phyloP scores from a whole-genome alignment of 2,888 invertebrate species.

The Julus scanicus region DNA sequence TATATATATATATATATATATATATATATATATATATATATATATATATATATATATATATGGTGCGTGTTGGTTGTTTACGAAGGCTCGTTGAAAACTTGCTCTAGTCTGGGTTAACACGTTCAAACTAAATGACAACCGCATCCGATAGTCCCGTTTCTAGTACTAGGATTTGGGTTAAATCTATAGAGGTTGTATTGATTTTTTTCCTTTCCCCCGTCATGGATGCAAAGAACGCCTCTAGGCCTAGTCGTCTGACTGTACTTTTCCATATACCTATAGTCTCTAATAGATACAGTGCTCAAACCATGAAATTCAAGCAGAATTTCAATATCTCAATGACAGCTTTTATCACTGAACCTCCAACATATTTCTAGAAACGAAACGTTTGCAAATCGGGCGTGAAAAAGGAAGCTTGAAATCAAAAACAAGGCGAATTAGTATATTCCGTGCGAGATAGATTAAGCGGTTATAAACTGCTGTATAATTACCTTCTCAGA shows the following conservation, averaged over 20 bases:
- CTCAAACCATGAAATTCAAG: background rate
- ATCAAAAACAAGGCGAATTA: background rate
- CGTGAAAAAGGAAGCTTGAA: background rate
- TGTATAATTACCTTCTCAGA: background rate
- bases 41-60: too few relatives aligned
- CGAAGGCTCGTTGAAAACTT: background rate
- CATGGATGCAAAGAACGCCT: background rate
- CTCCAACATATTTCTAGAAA: background rate
- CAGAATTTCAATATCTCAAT: background rate
- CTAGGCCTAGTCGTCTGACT: background rate
- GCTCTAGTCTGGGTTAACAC: conserved; percentile 34
- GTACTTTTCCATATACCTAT: background rate
- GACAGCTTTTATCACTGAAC: background rate
- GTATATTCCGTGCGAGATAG: background rate
- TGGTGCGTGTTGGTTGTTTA: background rate
- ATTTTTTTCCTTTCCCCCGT: background rate
- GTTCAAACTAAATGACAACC: conserved; percentile 11
- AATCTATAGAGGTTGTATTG: background rate
- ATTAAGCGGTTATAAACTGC: background rate
- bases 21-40: too few relatives aligned
- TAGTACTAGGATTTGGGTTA: background rate
- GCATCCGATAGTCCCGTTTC: conserved; percentile 1
- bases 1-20: too few relatives aligned
- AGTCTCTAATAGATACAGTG: background rate
- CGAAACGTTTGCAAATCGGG: background rate